Evolutionary conservation across 2,113 vertebrate genomes (phyloP).

Genomic region (Raja brachyura): DNA sequence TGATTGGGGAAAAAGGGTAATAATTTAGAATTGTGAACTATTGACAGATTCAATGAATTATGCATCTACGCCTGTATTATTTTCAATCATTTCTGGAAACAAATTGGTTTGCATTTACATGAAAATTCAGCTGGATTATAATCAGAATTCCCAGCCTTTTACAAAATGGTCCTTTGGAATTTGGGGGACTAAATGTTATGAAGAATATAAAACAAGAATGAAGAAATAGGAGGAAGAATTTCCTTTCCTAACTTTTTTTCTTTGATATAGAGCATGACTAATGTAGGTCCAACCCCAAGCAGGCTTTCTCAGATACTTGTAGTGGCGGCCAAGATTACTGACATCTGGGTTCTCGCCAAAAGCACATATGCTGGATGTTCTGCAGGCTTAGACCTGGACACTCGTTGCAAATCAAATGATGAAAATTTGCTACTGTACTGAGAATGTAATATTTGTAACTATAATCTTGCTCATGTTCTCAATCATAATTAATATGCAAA

Average conservation of each 20-base stretch:
- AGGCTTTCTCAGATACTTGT: background rate
- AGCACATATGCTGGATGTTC: background rate
- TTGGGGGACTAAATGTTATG: background rate
- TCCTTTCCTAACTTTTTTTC: background rate
- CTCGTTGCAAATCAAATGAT: background rate
- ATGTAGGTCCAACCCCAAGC: background rate
- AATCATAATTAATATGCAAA: background rate
- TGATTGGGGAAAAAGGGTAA: background rate
- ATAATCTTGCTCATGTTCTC: background rate
- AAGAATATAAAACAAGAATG: background rate
- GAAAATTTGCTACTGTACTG: background rate
- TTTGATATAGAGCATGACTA: background rate
- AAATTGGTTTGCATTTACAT: background rate
- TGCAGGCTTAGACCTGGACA: background rate
- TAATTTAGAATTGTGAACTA: constrained; percentile 3
- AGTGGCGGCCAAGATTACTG: background rate
- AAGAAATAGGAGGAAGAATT: background rate
- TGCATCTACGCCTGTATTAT: background rate
- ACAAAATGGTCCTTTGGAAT: background rate
- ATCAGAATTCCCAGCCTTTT: background rate
- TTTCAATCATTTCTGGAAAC: background rate
- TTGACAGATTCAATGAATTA: background rate
- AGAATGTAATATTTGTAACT: background rate
- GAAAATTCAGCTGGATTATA: background rate
- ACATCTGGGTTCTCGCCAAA: no score